These are phyloP conservation scores for Semicossyphus pulcher DNA, from an alignment of 2,113 vertebrate species.

Conservation along the genomic window DNA sequence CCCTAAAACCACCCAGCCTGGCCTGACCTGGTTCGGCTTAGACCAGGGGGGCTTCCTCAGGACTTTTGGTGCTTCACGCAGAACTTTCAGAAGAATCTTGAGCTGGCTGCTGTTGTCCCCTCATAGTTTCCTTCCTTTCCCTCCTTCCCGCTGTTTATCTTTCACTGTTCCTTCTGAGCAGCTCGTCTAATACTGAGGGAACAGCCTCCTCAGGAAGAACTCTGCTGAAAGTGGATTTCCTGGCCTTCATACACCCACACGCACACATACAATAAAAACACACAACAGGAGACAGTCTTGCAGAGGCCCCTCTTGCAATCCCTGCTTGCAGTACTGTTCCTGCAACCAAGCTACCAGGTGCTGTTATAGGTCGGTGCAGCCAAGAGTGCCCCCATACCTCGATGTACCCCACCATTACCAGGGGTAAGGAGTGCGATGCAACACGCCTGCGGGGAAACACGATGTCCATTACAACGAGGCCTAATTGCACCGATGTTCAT, in stretches of 20 bases:
- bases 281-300: conserved; percentile 11
- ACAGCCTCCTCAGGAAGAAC: conserved; percentile 65
- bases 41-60: conserved; percentile 38
- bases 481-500: too few relatives aligned
- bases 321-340: conserved; percentile 28
- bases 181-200: conserved; percentile 27
- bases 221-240: conserved; percentile 53
- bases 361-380: conserved; percentile 22
- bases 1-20: neutral
- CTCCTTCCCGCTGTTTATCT: conserved; percentile 34
- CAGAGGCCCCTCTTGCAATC: conserved; percentile 25
- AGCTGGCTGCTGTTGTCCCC: conserved; percentile 24
- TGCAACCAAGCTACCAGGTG: conserved; percentile 32
- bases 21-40: neutral
- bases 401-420: too few relatives aligned
- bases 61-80: conserved; percentile 63
- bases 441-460: too few relatives aligned
- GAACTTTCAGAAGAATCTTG: conserved; percentile 43
- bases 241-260: conserved; percentile 18
- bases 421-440: too few relatives aligned
- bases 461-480: too few relatives aligned
- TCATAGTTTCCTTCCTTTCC: conserved; percentile 9
- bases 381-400: too few relatives aligned
- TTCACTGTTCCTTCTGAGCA: conserved; percentile 22
- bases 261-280: conserved; percentile 10